A percentile compares a stretch with the other conserved stretches of the same genome.
phyloP scores from a whole-genome alignment of 1,140 invertebrate genomes.

The Dreissena rostriformis region DNA sequence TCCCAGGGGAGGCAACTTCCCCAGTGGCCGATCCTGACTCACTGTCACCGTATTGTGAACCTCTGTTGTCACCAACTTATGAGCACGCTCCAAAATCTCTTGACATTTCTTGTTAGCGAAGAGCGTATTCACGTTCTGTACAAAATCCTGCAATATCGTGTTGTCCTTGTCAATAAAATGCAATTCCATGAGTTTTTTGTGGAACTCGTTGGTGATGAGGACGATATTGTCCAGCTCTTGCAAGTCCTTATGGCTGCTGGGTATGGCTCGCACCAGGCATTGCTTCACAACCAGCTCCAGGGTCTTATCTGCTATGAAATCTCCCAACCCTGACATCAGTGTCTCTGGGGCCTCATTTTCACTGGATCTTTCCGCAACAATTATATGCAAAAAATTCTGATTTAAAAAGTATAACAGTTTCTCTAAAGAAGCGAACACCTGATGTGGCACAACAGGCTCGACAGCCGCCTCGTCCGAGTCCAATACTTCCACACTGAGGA shows the following conservation, averaged over 20 bases:
- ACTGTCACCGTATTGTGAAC: constrained; percentile 88
- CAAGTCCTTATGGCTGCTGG: constrained; percentile 87
- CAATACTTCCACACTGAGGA: constrained; percentile 32
- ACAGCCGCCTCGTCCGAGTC: neutral
- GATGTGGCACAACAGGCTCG: constrained; percentile 22
- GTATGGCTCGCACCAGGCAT: constrained; percentile 89
- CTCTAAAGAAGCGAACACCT: constrained; percentile 60
- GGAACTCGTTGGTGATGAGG: constrained; percentile 86
- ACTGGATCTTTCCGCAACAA: neutral
- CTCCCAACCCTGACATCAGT: constrained; percentile 85
- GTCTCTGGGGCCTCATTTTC: constrained; percentile 81
- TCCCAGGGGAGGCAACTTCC: constrained; percentile 63
- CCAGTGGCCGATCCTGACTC: constrained; percentile 72
- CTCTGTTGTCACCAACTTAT: constrained; percentile 90
- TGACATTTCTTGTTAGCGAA: constrained; percentile 91
- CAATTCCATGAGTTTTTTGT: constrained; percentile 83
- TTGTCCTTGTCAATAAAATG: constrained; percentile 80
- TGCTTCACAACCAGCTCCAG: constrained; percentile 87
- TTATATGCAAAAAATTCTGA: constrained; percentile 56
- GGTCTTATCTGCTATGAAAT: constrained; percentile 85
- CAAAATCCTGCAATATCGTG: constrained; percentile 85
- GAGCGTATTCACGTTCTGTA: constrained; percentile 88
- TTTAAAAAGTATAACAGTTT: constrained; percentile 62
- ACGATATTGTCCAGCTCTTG: constrained; percentile 86
- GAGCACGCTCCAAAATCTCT: constrained; percentile 87